Evolutionary conservation across 2,797 vertebrate species (phyloP), one percentile per base, ranked within the genome.

Genomic region (Mustela erminea): DNA sequence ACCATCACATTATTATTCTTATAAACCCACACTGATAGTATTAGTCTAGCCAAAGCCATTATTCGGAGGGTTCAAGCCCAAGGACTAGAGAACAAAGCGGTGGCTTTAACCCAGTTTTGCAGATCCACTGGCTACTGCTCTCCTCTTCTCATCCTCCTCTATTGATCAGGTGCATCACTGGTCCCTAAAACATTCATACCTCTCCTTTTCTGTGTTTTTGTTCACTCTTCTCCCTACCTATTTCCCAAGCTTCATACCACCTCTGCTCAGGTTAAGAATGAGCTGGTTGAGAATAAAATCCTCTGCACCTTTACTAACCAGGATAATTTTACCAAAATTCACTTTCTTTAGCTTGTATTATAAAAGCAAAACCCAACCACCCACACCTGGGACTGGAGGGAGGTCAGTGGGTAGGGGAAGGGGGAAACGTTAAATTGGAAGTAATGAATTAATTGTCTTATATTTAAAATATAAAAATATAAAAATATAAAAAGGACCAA

Each of bases 1-100:
- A 87, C 56, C 18, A 75, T 25, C 38, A 35, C 32, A 75, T 54
- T 41, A 75, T 13, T 60, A 35, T 54, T 84, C 91, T 70, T 54
- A 60, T n/a, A 95, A 75, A 17, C 56, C 77, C 32, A 68, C 27
- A 49, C 23, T 29, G 5, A 85, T 58, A 90, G 14, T 49, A 23
- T 29, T 85, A 83, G 20, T 68, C 68, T 89, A 90, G 62, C 41
- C 80, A 96, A 93, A 88, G n/a, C 21, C 60, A 75, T 62, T 74
- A 64, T 32, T 77, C 68, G 77, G 58, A 91, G 25, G 49, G 77
- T 38, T 70, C 7, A 78, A 87, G 25, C 60, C 38, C 49, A 89
- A 78, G 84, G 49, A 78, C 86, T 1, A 70, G 60, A 62, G 41
- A 66, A 38, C 60, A 58, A 46, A 68, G 52, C 84, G 60, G 68